Evolutionary conservation across 1,140 invertebrate genomes (phyloP), one percentile per base, ranked within the genome.

Genomic region (Gerris buenoi): DNA sequence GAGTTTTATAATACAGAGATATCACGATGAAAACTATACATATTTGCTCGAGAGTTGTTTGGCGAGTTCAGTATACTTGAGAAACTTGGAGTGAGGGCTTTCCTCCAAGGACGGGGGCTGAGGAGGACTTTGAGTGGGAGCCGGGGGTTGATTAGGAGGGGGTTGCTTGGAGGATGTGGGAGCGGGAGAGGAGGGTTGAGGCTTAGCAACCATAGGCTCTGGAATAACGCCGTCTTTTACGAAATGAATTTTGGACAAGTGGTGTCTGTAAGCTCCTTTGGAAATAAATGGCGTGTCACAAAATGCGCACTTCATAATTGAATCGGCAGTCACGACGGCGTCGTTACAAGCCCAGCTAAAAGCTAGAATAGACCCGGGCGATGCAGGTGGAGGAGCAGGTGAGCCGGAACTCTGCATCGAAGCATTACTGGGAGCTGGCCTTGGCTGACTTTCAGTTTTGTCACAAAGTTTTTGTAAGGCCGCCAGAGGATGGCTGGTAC

Each of bases 31-130:
- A 65, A 63, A 68, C 81, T 87, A 91, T 84, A 90, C 88, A 81
- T 95, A 95, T 83, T 95, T 95, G 80, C 91, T 94, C 76, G 92
- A 95, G 76, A 96, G 82, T 80, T 96, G 93, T 80, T 95, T 96
- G 70, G 93, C 93, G 75, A 96, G 85, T 82, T 96, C 93, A 74
- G 92, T 93, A 81, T 96, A 96, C 81, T 96, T 96, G 70, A 95
- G 86, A 83, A 95, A 95, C 81, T 96, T 96, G 69, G 93, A 95
- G 80, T 95, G 92, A 22, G 92, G 91, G 76, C 90, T 94, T 77
- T 96, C 93, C 72, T 94, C 91, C 68, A 82, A 82, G 26, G 75
- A 74, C 60, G 78, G 72, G 61, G 80, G 81, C 26, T 74, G 73
- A 63, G 77, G 72, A 60, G 79, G 80, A 68, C 77, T 80, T 65